Base-by-base conservation (phyloP, 2,797 vertebrate species). In the Rhadinocentrus ornatus region DNA sequence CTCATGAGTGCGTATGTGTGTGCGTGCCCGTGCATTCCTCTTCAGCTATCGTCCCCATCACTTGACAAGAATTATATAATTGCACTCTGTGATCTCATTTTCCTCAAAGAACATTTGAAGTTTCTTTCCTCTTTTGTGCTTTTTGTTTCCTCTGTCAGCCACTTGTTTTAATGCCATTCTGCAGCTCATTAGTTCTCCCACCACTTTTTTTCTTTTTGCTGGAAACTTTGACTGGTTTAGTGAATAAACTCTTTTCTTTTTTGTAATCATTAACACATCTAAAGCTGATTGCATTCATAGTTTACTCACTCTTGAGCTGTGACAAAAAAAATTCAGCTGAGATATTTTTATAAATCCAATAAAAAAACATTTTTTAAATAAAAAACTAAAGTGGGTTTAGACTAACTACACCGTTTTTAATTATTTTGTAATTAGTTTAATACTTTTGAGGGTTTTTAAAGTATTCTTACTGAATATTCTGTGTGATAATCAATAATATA, bases 41-140 rank as follows among this genome's bases (percentile, higher is more conserved):
- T 80, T 85, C 83, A 88, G 88, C 94, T 96, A 96, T 96, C 96
- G 91, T 93, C 90, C 93, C 95, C 95, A 96, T 97, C 96, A 95
- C 94, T 96, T 95, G 95, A 97, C 95, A 95, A 95, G 95, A 97
- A 96, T 96, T 95, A 96, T 96, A 96, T 97, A 97, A 97, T 97
- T 96, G 95, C 95, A 93, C 95, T 92, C 95, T 96, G 95, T 95
- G 95, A 96, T 96, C 96, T 96, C 91, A 66, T 95, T 95, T 94
- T 93, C 93, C 93, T 95, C 94, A 95, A 95, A 96, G 95, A 94
- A 86, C 93, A 96, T 94, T 96, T 95, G 93, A 95, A 94, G 93
- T 95, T 95, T 93, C 91, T 94, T 93, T 92, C 89, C 89, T 77
- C 80, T 89, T 90, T 91, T 90, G 82, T 86, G 85, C 81, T 89